phyloP scores from a whole-genome alignment of 30 jellyfish, hydroid and myxozoan genomes.

The Aurelia sp. region DNA sequence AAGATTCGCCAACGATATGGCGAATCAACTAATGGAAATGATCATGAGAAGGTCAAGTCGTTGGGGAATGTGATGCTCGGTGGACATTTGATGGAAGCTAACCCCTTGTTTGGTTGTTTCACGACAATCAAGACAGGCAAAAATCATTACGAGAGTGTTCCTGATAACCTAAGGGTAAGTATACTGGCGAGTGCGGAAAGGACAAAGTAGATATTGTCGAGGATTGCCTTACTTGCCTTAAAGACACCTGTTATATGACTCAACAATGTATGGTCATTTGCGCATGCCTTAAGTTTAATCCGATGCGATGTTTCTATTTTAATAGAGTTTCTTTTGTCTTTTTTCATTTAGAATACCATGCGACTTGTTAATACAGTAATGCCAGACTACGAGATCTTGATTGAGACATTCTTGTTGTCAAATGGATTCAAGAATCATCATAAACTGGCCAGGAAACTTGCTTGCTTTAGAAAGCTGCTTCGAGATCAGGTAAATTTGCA shows the following conservation, averaged over 20 bases:
- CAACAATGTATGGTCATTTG: too few species aligned
- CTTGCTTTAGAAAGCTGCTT: conserved; percentile 19
- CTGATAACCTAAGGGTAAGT: conserved; percentile 78
- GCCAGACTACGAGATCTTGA: conserved; percentile 30
- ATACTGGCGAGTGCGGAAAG: not conserved
- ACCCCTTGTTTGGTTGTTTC: conserved; percentile 63
- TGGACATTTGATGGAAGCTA: conserved; percentile 53
- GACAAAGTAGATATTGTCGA: too few species aligned
- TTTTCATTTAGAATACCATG: conserved; percentile 14
- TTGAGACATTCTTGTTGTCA: conserved; percentile 38
- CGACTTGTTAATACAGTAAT: conserved; percentile 21
- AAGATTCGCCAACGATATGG: not conserved
- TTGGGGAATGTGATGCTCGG: conserved; percentile 54
- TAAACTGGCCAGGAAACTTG: conserved; percentile 26
- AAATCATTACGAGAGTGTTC: conserved; percentile 23
- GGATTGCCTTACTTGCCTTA: too few species aligned
- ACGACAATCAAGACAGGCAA: conserved; percentile 20
- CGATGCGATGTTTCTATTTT: too few species aligned
- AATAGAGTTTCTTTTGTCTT: not conserved
- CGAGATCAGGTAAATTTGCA: conserved; percentile 38
- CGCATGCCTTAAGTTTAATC: too few species aligned
- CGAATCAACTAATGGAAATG: not conserved
- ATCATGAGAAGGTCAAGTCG: not conserved
- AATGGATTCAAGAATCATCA: conserved; percentile 44
- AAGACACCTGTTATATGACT: too few species aligned